phyloP scores from a whole-genome alignment of 2,888 invertebrate genomes.

The Leptinotarsa tumamoca region DNA sequence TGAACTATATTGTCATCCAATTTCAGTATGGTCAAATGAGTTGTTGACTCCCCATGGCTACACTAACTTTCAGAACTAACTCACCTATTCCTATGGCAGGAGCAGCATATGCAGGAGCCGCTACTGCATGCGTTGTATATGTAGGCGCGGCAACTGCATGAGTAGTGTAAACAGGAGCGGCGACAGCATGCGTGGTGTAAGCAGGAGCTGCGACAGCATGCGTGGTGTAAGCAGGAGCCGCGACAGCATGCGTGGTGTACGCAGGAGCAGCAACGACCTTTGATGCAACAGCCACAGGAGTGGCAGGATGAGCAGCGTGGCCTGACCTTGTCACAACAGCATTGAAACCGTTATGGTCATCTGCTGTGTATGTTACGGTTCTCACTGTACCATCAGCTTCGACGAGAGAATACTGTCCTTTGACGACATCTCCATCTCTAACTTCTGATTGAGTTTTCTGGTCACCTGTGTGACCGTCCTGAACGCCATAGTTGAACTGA shows the following conservation, averaged over 20 bases:
- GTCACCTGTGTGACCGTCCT: constrained; percentile 71
- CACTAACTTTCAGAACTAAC: not conserved
- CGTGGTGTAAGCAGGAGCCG: constrained; percentile 52
- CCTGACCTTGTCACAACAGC: constrained; percentile 66
- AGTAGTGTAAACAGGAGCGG: constrained; percentile 35
- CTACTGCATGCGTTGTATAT: constrained; percentile 46
- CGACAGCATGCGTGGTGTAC: constrained; percentile 30
- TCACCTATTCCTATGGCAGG: constrained; percentile 38
- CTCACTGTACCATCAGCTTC: constrained; percentile 72
- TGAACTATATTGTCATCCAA: too few species aligned
- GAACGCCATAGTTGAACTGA: constrained; percentile 72
- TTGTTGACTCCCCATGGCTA: too few species aligned
- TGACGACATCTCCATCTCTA: constrained; percentile 71
- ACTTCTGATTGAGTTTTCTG: constrained; percentile 70
- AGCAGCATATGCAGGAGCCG: constrained; percentile 39
- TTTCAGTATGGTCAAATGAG: too few species aligned
- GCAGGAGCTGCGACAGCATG: constrained; percentile 43
- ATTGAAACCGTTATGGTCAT: constrained; percentile 70
- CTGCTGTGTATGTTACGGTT: constrained; percentile 71
- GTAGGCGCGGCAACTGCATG: constrained; percentile 50
- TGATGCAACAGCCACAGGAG: constrained; percentile 56
- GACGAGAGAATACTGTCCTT: constrained; percentile 71
- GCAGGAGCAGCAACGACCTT: constrained; percentile 56
- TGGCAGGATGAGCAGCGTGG: constrained; percentile 71
- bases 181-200: constrained; percentile 31